phyloP scores from a whole-genome alignment of 30 jellyfish, hydroid and myxozoan species.

The Chrysaora quinquecirrha region DNA sequence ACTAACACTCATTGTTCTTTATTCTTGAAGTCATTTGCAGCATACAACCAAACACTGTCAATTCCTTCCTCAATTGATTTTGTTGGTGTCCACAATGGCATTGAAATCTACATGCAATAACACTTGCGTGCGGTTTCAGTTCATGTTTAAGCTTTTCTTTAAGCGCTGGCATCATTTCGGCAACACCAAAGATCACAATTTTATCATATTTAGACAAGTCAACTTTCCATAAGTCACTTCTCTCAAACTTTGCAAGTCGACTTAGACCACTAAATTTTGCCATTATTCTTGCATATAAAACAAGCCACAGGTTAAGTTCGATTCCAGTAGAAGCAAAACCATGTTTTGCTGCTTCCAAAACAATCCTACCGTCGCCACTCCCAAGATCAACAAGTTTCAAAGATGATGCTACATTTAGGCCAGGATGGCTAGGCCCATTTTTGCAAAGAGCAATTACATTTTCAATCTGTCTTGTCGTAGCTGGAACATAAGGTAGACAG shows the following conservation, averaged over 20 bases:
- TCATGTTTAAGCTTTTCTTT: conserved; percentile 62
- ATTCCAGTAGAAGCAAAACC: conserved; percentile 80
- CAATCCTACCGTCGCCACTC: conserved; percentile 98
- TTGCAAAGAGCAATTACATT: conserved; percentile 79
- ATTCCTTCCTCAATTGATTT: conserved; percentile 78
- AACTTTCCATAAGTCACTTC: conserved; percentile 77
- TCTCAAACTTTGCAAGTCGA: conserved; percentile 43
- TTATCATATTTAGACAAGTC: conserved; percentile 77
- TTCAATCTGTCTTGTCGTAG: conserved; percentile 78
- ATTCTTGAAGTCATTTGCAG: conserved; percentile 22
- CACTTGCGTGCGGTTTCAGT: conserved; percentile 53
- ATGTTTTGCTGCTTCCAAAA: conserved; percentile 77
- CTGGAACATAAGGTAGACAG: conserved; percentile 96
- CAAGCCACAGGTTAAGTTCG: conserved; percentile 84
- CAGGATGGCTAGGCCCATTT: neutral
- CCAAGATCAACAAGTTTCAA: conserved; percentile 82
- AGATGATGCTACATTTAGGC: neutral
- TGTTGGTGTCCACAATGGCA: conserved; percentile 78
- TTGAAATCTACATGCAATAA: conserved; percentile 86
- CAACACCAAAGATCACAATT: conserved; percentile 86
- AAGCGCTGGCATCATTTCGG: conserved; percentile 90
- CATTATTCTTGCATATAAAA: conserved; percentile 67
- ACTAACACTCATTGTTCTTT: too few species aligned
- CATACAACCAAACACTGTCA: conserved; percentile 90
- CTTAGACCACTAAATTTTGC: conserved; percentile 62